These are phyloP conservation scores for Mesaphorura yosii DNA, from an alignment of 1,140 invertebrate genomes.

Conservation along the genomic window DNA sequence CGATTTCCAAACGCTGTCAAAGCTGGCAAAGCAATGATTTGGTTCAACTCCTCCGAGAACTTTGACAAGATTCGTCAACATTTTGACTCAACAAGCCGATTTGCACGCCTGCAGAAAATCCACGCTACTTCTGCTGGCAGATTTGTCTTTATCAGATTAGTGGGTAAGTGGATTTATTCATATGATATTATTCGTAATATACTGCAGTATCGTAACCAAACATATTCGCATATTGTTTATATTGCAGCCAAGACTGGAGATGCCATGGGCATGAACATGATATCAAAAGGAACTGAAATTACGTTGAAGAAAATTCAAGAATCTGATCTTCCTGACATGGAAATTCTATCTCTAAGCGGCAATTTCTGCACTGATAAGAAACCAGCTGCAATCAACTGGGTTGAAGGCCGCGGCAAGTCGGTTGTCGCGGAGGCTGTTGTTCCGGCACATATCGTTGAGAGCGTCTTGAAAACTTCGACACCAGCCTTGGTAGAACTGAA, in stretches of 20 bases:
- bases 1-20: constrained; percentile 64
- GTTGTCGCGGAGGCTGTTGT: constrained; percentile 89
- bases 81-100: constrained; percentile 84
- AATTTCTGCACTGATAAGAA: constrained; percentile 99
- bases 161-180: no score
- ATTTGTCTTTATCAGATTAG: constrained; percentile 81
- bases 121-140: constrained; percentile 72
- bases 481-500: constrained; percentile 78
- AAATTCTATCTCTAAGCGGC: constrained; percentile 85
- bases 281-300: constrained; percentile 90
- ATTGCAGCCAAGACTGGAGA: constrained; percentile 97
- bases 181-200: no score
- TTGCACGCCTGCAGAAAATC: constrained; percentile 68
- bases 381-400: constrained; percentile 94
- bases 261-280: constrained; percentile 99
- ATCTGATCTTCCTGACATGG: constrained; percentile 71
- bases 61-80: constrained; percentile 67
- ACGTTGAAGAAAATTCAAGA: constrained; percentile 58
- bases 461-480: constrained; percentile 78
- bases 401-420: constrained; percentile 92
- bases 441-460: constrained; percentile 55
- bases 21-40: constrained; percentile 69
- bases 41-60: constrained; percentile 71
- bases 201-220: no score
- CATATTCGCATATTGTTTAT: no score